These are phyloP conservation scores for Scomber japonicus DNA, from an alignment of 2,113 vertebrate genomes.

Conservation along the genomic window DNA sequence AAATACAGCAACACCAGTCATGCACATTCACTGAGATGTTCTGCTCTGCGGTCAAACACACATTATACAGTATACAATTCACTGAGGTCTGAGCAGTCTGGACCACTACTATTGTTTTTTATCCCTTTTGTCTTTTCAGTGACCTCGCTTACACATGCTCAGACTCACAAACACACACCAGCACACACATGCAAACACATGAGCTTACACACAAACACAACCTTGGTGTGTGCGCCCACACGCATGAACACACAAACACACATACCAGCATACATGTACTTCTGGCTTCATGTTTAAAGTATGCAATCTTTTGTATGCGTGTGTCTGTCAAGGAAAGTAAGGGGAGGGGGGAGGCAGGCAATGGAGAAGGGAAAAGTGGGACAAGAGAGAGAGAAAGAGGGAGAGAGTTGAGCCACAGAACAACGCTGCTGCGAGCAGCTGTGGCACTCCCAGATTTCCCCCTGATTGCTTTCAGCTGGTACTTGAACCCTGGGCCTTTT, in stretches of 20 bases:
- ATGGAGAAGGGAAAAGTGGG: slow-evolving; percentile 69
- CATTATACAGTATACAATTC: slow-evolving; percentile 50
- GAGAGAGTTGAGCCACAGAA: slow-evolving; percentile 83
- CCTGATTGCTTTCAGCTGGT: slow-evolving; percentile 99
- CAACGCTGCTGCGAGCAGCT: slow-evolving; percentile 92
- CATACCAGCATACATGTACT: slow-evolving; percentile 50
- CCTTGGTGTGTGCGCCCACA: slow-evolving; percentile 34
- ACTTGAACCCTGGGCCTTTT: slow-evolving; percentile 99
- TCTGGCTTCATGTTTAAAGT: slow-evolving; percentile 82
- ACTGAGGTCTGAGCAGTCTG: slow-evolving; percentile 66
- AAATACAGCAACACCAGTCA: slow-evolving; percentile 48
- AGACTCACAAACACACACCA: slow-evolving; percentile 43
- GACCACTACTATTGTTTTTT: slow-evolving; percentile 71
- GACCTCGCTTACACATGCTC: slow-evolving; percentile 61
- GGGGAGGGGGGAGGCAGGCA: slow-evolving; percentile 41
- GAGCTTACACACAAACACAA: slow-evolving; percentile 26
- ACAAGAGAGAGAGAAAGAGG: slow-evolving; percentile 70
- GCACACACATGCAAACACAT: slow-evolving; percentile 52
- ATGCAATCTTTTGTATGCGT: slow-evolving; percentile 69
- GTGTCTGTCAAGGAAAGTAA: slow-evolving; percentile 60
- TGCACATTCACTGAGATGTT: slow-evolving; percentile 49
- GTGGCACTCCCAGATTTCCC: slow-evolving; percentile 96
- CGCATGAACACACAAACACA: slow-evolving; percentile 34
- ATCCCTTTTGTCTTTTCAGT: slow-evolving; percentile 75
- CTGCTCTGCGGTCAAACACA: slow-evolving; percentile 55